Evolutionary conservation across 2,113 vertebrate genomes (phyloP).

Genomic region (Lasiurus cinereus): DNA sequence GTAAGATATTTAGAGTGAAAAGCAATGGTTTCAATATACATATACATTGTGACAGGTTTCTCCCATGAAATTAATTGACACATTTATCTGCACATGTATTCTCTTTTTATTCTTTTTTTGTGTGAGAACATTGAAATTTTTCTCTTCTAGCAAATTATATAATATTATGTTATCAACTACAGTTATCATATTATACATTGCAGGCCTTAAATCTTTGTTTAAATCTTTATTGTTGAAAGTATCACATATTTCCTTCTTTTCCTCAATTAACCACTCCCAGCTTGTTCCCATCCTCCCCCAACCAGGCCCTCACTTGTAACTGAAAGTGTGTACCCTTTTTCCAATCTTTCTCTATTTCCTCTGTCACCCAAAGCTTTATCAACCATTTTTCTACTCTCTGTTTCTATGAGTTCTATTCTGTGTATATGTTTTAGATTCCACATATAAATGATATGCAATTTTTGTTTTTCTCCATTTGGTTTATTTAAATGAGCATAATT

Average conservation of each 20-base stretch:
- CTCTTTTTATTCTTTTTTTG: neutral
- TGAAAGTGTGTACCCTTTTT: neutral
- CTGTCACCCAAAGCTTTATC: neutral
- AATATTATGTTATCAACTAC: neutral
- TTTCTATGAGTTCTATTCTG: neutral
- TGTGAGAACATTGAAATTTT: neutral
- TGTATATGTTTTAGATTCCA: neutral
- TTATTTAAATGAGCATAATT: neutral
- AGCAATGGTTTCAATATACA: neutral
- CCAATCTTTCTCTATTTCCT: neutral
- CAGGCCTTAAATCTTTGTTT: neutral
- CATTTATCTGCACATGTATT: neutral
- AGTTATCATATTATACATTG: neutral
- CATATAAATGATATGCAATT: too few species aligned
- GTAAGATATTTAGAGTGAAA: neutral
- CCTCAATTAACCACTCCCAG: too few species aligned
- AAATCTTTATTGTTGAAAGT: too few species aligned
- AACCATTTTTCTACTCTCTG: neutral
- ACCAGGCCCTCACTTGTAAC: too few species aligned
- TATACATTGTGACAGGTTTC: neutral
- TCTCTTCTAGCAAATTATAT: neutral
- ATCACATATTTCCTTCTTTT: too few species aligned
- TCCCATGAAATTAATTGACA: neutral
- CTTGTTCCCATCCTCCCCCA: too few species aligned
- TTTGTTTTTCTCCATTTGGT: neutral